Evolutionary conservation across 2,888 invertebrate species (phyloP), one percentile per base, ranked within the genome.

Genomic region (Aquatica leii): DNA sequence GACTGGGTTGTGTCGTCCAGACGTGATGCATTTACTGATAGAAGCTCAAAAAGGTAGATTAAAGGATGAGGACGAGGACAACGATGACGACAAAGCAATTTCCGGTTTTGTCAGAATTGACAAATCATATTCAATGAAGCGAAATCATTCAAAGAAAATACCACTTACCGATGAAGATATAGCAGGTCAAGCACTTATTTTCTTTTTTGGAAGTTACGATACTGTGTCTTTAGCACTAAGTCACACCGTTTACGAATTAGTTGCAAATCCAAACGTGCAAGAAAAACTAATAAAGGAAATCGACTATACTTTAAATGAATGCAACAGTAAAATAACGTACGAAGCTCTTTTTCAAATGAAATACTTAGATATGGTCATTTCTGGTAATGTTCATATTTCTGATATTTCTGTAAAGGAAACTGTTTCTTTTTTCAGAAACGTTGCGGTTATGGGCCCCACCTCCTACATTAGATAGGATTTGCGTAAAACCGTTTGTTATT

Each of bases 371-470:
- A 55, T 55, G 55, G 43, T 43, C 2, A n/a, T 55, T 14, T n/a
- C 55, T n/a, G 55, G 55, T 55, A 14, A 15, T 21, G 18, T 17
- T n/a, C 37, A 20, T 5, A n/a, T n/a, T n/a, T n/a, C n/a, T n/a
- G n/a, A n/a, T n/a, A n/a, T n/a, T n/a, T n/a, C n/a, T n/a, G n/a
- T n/a, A n/a, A n/a, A n/a, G n/a, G n/a, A n/a, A n/a, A n/a, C n/a
- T 24, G 24, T 6, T 24, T 2, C 6, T 24, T 24, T 11, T 78
- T 48, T 64, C 67, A 80, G 86, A 86, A 75, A 80, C 83, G 0
- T 70, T 84, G 15, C 79, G 86, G 50, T 82, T 81, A 64, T 85
- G 85, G 83, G 77, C 84, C 0, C 81, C 83, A 0, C 82, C 81
- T 0, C 61, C 82, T 0, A 62, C 83, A 0, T 69, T 83, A 69